Conservation (phyloP, 2,797 vertebrate genomes). For the Poecilia wingei region DNA sequence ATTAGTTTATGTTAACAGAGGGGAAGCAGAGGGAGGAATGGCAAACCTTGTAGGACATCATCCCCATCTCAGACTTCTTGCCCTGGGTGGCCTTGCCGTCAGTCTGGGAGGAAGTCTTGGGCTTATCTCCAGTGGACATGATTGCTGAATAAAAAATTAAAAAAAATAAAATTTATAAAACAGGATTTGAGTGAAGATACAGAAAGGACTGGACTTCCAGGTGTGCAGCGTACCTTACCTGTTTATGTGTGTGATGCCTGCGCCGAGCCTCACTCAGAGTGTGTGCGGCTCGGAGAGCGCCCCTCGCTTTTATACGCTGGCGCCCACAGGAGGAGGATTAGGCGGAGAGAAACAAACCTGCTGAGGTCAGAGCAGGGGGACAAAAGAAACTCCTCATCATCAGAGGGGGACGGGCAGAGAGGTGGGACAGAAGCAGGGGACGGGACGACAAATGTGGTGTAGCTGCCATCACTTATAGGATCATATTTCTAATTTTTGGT, state of each 20-base stretch:
- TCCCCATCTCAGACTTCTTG: conserved; percentile 84
- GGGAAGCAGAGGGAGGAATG: conserved; percentile 8
- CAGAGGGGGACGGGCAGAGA: conserved; percentile 63
- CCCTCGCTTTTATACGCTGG: conserved; percentile 83
- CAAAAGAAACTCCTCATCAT: conserved; percentile 83
- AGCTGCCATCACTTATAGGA: not conserved
- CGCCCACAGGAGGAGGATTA: conserved; percentile 81
- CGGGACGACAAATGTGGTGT: conserved; percentile 8
- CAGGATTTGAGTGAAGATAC: not conserved
- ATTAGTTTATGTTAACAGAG: not conserved
- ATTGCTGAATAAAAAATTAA: conserved; percentile 62
- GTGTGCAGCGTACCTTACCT: conserved; percentile 70
- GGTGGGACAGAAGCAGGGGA: conserved; percentile 28
- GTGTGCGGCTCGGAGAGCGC: conserved; percentile 66
- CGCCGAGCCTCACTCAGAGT: conserved; percentile 78
- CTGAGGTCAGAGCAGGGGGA: conserved; percentile 76
- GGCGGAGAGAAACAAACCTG: conserved; percentile 76
- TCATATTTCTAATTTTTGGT: not conserved
- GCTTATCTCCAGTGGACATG: conserved; percentile 85
- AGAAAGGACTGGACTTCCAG: conserved; percentile 8
- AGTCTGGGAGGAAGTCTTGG: conserved; percentile 83
- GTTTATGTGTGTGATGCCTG: conserved; percentile 73
- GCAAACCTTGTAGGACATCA: conserved; percentile 83
- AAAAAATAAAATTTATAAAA: conserved; percentile 2
- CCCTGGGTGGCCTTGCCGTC: conserved; percentile 81